Evolutionary conservation across 2,888 invertebrate species (phyloP).

Genomic region (Sesia apiformis): DNA sequence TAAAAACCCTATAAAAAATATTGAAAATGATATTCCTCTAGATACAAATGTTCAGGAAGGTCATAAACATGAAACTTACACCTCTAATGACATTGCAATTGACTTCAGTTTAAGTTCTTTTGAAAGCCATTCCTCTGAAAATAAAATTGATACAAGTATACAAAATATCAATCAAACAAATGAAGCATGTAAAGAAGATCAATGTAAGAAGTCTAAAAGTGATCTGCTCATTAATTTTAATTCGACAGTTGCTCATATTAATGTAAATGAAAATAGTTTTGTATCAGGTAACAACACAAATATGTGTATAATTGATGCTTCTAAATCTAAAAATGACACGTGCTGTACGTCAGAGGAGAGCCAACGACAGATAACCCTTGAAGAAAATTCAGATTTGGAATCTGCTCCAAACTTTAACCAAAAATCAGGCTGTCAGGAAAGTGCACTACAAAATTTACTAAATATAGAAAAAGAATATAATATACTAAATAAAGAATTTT

Average conservation of each 20-base stretch:
- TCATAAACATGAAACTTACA: constrained; percentile 8
- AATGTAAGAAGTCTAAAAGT: not conserved
- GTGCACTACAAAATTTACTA: no score
- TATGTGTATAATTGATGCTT: no score
- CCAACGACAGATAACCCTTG: no score
- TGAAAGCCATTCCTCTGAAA: constrained; percentile 2
- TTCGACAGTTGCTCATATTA: no score
- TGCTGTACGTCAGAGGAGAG: no score
- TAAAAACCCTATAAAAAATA: constrained; percentile 4
- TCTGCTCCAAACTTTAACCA: no score
- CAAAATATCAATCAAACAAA: not conserved
- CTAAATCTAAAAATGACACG: no score
- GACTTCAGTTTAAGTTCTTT: constrained; percentile 40
- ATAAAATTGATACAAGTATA: not conserved
- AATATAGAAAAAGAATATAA: no score
- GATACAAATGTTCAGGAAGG: constrained; percentile 4
- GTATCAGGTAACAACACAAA: no score
- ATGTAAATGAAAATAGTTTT: no score
- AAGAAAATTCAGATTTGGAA: no score
- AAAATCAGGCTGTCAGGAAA: no score
- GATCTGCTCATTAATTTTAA: not conserved
- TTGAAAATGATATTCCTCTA: constrained; percentile 3
- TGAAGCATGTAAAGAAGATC: not conserved
- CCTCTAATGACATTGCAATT: constrained; percentile 30
- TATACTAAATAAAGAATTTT: not conserved